A percentile compares a stretch with the other conserved stretches of the same genome.
Conservation (phyloP, 2,888 invertebrate species). For the Nephrotoma flavescens region DNA sequence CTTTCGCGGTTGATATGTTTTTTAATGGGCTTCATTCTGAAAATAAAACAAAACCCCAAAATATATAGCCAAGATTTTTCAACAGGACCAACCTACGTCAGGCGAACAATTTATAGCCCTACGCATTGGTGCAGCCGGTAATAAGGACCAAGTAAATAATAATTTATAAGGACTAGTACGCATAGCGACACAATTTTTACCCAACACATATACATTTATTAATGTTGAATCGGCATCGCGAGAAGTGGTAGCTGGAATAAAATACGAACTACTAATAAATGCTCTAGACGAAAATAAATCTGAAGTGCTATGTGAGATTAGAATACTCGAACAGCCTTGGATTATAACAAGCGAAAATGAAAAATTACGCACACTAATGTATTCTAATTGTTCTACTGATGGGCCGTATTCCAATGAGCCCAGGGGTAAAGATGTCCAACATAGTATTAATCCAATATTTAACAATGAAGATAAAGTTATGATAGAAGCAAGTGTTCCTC, state of each 20-base stretch:
- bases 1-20: background rate
- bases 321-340: slow-evolving; percentile 52
- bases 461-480: slow-evolving; percentile 25
- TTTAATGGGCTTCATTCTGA: background rate
- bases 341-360: slow-evolving; percentile 38
- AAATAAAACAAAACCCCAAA: background rate
- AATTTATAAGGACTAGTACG: slow-evolving; percentile 27
- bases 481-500: slow-evolving; percentile 3
- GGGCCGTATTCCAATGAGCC: background rate
- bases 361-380: slow-evolving; percentile 42
- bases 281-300: slow-evolving; percentile 24
- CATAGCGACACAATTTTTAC: slow-evolving; percentile 28
- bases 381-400: slow-evolving; percentile 47
- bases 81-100: slow-evolving; percentile 3
- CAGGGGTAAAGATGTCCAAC: slow-evolving; percentile 8
- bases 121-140: slow-evolving; percentile 5
- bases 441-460: slow-evolving; percentile 27
- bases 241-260: slow-evolving; percentile 28
- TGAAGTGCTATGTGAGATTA: slow-evolving; percentile 39
- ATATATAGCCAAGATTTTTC: background rate
- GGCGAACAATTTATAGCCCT: slow-evolving; percentile 4
- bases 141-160: slow-evolving; percentile 25
- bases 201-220: slow-evolving; percentile 25
- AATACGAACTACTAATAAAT: slow-evolving; percentile 26
- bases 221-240: slow-evolving; percentile 29